Conservation (phyloP, 2,113 vertebrate genomes). For the Merops nubicus region DNA sequence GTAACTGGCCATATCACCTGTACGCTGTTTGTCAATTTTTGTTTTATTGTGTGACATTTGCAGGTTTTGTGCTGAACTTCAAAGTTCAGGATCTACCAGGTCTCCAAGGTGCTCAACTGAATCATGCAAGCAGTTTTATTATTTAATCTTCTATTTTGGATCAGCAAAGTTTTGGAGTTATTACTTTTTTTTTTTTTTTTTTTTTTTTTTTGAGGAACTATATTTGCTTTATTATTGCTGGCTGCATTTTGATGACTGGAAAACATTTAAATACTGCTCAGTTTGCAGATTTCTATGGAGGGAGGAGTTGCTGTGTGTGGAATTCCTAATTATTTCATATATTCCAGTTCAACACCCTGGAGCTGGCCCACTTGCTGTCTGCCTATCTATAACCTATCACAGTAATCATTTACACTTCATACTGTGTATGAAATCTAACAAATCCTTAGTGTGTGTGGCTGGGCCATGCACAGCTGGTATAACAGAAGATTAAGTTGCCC, state of each 20-base stretch:
- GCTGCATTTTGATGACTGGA: not conserved
- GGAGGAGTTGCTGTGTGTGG: not conserved
- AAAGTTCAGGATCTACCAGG: not conserved
- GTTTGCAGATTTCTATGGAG: not conserved
- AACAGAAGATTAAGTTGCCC: constrained; percentile 73
- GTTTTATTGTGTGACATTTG: not conserved
- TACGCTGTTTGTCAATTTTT: not conserved
- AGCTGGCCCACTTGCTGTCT: not conserved
- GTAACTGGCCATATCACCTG: not conserved
- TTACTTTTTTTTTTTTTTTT: not conserved
- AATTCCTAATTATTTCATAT: not conserved
- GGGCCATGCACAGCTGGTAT: constrained; percentile 43
- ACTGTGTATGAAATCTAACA: not conserved
- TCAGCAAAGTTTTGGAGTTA: not conserved
- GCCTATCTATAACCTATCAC: not conserved
- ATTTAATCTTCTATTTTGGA: not conserved
- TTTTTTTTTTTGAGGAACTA: not conserved
- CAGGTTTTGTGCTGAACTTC: not conserved
- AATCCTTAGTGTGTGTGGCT: not conserved
- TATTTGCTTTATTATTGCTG: not conserved
- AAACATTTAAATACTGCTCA: not conserved
- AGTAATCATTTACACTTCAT: constrained; percentile 26
- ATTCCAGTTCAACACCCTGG: not conserved
- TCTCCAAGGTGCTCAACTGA: not conserved
- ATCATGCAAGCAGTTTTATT: not conserved